A percentile compares a stretch with the other conserved stretches of the same genome.
These are phyloP conservation scores for Selene dorsalis DNA, from an alignment of 2,797 vertebrate species.

Conservation along the genomic window DNA sequence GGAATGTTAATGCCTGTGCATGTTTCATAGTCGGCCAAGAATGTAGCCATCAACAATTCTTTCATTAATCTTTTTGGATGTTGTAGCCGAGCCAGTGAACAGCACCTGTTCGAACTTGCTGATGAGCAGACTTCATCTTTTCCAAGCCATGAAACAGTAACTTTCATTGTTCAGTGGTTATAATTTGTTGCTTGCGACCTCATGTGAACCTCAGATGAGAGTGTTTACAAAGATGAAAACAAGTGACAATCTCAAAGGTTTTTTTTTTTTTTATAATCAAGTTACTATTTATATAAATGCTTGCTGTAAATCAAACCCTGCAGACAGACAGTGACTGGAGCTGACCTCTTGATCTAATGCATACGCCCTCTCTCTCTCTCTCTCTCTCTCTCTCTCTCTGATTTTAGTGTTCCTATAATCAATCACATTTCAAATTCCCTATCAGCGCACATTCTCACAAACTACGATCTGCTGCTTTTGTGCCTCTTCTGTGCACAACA, in stretches of 20 bases:
- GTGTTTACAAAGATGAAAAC: conserved; percentile 42
- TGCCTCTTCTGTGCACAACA: conserved; percentile 43
- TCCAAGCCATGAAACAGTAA: conserved; percentile 37
- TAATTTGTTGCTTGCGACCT: conserved; percentile 32
- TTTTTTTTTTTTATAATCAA: conserved; percentile 24
- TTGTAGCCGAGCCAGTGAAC: conserved; percentile 23
- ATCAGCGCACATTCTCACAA: conserved; percentile 22
- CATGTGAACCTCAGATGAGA: conserved; percentile 27
- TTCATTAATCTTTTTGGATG: conserved; percentile 44
- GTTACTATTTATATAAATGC: conserved; percentile 55
- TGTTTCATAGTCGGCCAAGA: conserved; percentile 48
- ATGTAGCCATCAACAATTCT: conserved; percentile 36
- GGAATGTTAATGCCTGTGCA: conserved; percentile 31
- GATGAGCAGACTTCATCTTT: conserved; percentile 38
- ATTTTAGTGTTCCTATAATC: conserved; percentile 18
- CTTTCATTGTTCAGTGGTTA: conserved; percentile 38
- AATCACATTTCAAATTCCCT: conserved; percentile 39
- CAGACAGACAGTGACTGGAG: conserved; percentile 27
- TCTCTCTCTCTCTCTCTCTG: conserved; percentile 27
- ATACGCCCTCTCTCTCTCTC: conserved; percentile 30
- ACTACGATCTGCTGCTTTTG: conserved; percentile 20
- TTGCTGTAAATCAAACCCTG: conserved; percentile 48
- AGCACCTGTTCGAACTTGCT: conserved; percentile 54
- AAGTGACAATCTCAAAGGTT: conserved; percentile 55
- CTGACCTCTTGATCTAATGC: conserved; percentile 49